phyloP scores from a whole-genome alignment of 2,797 vertebrate species.

The Tapirus indicus region DNA sequence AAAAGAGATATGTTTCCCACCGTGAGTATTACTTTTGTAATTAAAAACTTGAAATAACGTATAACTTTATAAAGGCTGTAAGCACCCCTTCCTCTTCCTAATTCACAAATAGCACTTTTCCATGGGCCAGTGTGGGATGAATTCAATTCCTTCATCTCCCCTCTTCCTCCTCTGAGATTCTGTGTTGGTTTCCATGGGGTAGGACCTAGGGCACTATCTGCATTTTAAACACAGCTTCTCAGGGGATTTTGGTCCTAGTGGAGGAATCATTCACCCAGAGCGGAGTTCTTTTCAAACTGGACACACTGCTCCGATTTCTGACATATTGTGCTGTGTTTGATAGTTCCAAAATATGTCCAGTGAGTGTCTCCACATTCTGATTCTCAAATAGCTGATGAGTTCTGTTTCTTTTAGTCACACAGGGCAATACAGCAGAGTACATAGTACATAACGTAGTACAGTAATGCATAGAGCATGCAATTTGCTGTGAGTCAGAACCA shows the following conservation, averaged over 20 bases:
- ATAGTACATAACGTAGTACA: accelerated
- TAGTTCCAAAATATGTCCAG: neutral
- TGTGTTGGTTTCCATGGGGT: neutral
- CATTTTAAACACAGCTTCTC: neutral
- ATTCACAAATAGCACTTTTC: neutral
- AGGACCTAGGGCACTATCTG: neutral
- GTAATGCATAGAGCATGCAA: accelerated
- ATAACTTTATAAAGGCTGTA: neutral
- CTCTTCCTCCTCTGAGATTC: neutral
- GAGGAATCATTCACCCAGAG: neutral
- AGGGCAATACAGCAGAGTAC: neutral
- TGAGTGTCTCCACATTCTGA: neutral
- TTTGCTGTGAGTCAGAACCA: neutral
- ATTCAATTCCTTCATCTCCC: neutral
- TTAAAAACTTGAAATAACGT: slow-evolving; percentile 71
- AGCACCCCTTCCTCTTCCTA: neutral
- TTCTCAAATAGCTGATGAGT: neutral
- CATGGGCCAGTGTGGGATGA: neutral
- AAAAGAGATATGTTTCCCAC: slow-evolving; percentile 51
- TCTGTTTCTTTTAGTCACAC: neutral
- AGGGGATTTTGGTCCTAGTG: neutral
- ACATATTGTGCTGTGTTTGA: neutral
- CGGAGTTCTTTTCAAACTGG: neutral
- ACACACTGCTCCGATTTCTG: neutral
- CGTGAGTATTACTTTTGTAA: slow-evolving; percentile 66